phyloP scores from a whole-genome alignment of 37 sponge, comb jelly and placozoan species.

The Agelas oroides region DNA sequence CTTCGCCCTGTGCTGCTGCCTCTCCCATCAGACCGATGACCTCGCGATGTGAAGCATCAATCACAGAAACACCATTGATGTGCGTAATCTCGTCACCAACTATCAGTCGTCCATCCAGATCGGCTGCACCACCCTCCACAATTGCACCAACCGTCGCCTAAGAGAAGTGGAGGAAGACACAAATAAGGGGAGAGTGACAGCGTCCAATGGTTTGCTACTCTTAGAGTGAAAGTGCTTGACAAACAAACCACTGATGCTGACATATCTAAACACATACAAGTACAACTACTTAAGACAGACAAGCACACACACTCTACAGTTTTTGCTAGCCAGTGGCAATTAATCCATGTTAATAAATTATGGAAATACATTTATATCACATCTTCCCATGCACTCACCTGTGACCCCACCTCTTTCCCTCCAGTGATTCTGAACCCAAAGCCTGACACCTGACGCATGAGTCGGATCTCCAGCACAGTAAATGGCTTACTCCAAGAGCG shows the following conservation, averaged over 20 bases:
- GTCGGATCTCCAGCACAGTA: constrained; percentile 22
- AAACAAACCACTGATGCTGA: neutral
- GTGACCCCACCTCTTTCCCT: constrained; percentile 68
- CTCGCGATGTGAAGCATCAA: constrained; percentile 70
- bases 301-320: neutral
- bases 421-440: constrained; percentile 81
- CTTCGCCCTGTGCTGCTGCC: constrained; percentile 47
- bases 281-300: neutral
- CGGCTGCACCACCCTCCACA: constrained; percentile 77
- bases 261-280: neutral
- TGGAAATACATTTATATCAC: no score
- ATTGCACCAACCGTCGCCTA: constrained; percentile 75
- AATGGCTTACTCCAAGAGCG: constrained; percentile 69
- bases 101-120: constrained; percentile 75
- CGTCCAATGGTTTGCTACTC: neutral
- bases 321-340: neutral
- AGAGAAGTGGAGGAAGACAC: neutral
- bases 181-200: no score
- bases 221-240: no score
- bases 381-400: no score
- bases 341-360: no score
- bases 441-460: constrained; percentile 58
- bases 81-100: constrained; percentile 88
- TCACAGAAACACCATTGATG: constrained; percentile 82
- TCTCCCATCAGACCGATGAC: constrained; percentile 84